Evolutionary conservation across 2,113 vertebrate species (phyloP).

Genomic region (Pedetes capensis): DNA sequence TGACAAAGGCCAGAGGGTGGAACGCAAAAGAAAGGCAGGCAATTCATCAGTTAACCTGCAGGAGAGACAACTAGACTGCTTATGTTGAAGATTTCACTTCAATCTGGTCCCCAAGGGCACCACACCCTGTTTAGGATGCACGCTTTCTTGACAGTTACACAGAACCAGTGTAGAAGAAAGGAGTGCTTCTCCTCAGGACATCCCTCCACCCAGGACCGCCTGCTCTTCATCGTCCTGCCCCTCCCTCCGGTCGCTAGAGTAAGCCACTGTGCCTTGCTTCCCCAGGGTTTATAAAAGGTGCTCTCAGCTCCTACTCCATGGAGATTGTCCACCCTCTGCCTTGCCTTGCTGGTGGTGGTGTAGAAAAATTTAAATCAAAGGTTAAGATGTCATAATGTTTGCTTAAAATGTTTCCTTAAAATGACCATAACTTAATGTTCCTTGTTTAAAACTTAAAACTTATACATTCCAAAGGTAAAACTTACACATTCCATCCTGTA

Average conservation of each 20-base stretch:
- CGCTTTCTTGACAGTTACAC: too few species aligned
- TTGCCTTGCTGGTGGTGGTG: too few species aligned
- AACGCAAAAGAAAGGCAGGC: background rate
- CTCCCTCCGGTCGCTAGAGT: accelerated
- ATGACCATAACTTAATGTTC: too few species aligned
- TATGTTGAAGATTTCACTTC: background rate
- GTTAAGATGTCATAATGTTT: too few species aligned
- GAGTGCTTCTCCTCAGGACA: background rate
- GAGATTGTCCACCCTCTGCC: background rate
- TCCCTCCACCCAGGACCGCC: background rate
- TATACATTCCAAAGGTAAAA: too few species aligned
- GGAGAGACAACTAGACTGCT: background rate
- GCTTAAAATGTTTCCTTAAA: too few species aligned
- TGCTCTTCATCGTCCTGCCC: background rate
- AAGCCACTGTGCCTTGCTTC: background rate
- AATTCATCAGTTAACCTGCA: background rate
- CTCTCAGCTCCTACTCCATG: background rate
- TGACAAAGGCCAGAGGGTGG: too few species aligned
- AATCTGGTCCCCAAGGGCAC: background rate
- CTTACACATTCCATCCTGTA: too few species aligned
- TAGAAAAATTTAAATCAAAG: too few species aligned
- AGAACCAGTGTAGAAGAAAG: too few species aligned
- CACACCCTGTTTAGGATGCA: background rate
- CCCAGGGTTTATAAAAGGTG: background rate
- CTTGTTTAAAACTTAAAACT: too few species aligned